Conservation (phyloP, 2,797 vertebrate genomes). For the Vespertilio murinus region DNA sequence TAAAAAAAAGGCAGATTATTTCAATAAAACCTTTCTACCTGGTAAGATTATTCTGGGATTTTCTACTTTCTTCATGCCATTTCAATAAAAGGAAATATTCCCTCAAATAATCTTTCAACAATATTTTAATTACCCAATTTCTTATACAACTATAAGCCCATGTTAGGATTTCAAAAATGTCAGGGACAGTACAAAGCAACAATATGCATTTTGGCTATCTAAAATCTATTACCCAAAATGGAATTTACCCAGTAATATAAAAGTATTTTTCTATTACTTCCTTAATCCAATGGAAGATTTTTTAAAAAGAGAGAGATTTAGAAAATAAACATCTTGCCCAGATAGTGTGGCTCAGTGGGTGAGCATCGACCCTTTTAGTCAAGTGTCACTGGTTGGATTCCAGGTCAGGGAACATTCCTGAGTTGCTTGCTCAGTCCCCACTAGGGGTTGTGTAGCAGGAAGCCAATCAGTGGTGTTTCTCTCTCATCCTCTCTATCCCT, state of each 20-base stretch:
- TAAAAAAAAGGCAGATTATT: background rate
- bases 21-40: conserved; percentile 15
- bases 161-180: conserved; percentile 19
- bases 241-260: background rate
- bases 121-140: conserved; percentile 40
- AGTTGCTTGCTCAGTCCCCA: too few relatives aligned
- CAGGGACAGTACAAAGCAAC: background rate
- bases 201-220: background rate
- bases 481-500: too few relatives aligned
- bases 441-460: too few relatives aligned
- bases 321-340: background rate
- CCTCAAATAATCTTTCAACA: background rate
- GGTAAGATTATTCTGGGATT: background rate
- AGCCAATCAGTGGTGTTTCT: too few relatives aligned
- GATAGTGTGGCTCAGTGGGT: too few relatives aligned
- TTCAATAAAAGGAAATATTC: background rate
- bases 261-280: background rate
- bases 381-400: too few relatives aligned
- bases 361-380: too few relatives aligned
- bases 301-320: background rate
- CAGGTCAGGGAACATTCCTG: too few relatives aligned
- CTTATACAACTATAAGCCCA: background rate
- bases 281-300: background rate
- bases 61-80: background rate
- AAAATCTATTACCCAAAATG: background rate